Evolutionary conservation across 92 coral and sea anemone genomes (phyloP).

Genomic region (Porites divaricata): DNA sequence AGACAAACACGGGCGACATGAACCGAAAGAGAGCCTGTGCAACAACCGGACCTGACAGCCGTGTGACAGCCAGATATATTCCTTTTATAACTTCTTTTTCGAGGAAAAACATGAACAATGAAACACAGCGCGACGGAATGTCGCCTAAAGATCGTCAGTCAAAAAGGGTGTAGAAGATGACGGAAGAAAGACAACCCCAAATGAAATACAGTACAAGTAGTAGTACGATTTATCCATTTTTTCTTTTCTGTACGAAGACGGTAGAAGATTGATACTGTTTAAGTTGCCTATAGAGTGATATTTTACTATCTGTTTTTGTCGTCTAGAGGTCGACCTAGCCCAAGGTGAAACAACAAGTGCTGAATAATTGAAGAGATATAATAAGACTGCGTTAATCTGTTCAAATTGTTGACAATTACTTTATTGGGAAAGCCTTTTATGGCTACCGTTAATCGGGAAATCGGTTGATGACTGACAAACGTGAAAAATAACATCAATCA

Average conservation of each 20-base stretch:
- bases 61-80: not conserved
- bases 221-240: too few species aligned
- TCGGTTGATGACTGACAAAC: not conserved
- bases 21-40: not conserved
- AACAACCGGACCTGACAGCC: not conserved
- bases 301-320: not conserved
- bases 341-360: constrained; percentile 3
- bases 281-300: not conserved
- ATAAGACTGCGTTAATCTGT: constrained; percentile 19
- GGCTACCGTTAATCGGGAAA: not conserved
- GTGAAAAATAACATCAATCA: not conserved
- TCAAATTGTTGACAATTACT: constrained; percentile 23
- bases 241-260: too few species aligned
- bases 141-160: not conserved
- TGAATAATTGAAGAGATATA: constrained; percentile 15
- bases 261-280: not conserved
- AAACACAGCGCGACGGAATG: not conserved
- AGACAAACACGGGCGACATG: not conserved
- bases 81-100: not conserved
- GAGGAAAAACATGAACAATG: not conserved
- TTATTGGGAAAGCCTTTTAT: not conserved
- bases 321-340: not conserved
- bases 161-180: not conserved
- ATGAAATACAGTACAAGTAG: not conserved
- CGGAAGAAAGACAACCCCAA: too few species aligned